Evolutionary conservation across 2,888 invertebrate species (phyloP), one percentile per base, ranked within the genome.

Genomic region (Sesia apiformis): DNA sequence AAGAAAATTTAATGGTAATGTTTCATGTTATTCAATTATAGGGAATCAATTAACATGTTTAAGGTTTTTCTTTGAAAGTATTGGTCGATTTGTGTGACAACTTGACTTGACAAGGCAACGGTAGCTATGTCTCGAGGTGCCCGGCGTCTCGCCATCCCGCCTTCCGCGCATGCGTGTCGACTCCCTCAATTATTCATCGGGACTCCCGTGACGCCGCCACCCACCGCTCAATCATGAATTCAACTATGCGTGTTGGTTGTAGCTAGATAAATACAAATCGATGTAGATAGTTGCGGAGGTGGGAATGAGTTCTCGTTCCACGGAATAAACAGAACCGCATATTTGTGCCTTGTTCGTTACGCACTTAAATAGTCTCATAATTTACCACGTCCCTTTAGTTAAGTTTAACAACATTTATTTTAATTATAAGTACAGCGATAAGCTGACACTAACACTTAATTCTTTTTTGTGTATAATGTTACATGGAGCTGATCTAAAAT

Each of bases 141-240:
- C 23, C 57, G 60, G 62, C 62, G 62, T 62, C 57, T 63, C 60
- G 60, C 64, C 59, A 58, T 63, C 56, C 58, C 60, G 65, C 67
- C 63, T 63, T 56, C 59, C 74, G 79, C 87, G 85, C 87, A 81
- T 83, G 87, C 87, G 87, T 70, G 66, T 54, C 60, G 61, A 58
- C 62, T 66, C 67, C 67, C 73, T 85, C 76, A 81, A 86, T 87
- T 87, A 87, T 87, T 87, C 81, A 87, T 79, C 68, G 80, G 75
- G 72, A 70, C 73, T 79, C 79, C 79, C 77, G 69, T 73, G 72
- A 68, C 70, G 69, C 74, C 23, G 71, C 67, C 74, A 65, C 63
- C 43, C 59, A 63, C 63, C 72, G 69, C 67, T 81, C 78, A 75
- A 77, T 78, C 65, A 60, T 65, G 63, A 63, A 65, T 62, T 57